Evolutionary conservation across 1,140 invertebrate species (phyloP), one percentile per base, ranked within the genome.

Genomic region (Ctenoplectra terminalis): DNA sequence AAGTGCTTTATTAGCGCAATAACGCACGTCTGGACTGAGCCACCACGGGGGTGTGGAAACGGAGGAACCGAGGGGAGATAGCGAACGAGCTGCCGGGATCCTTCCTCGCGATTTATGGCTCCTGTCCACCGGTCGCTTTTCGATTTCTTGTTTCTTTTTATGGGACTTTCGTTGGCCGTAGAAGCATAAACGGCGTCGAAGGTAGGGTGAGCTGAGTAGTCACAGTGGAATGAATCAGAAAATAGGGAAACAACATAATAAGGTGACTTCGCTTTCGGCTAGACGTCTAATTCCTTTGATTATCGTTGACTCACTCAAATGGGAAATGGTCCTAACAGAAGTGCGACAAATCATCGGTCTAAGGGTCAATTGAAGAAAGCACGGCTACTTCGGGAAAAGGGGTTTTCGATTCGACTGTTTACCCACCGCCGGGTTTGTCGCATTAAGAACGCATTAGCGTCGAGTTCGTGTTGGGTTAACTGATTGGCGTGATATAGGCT

Each of bases 371-470:
- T 71, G 31, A n/a, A 77, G 64, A 46, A 69, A 46, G 9, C 40
- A 6, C 13, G 0, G 29, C 20, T 23, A 29, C 40, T n/a, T 7
- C 43, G 11, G 6, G 63, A 13, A 20, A 43, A 67, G 70, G 40
- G 64, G 73, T 29, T 61, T 69, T 52, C 60, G 60, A 63, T 26
- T 29, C 29, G 29, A 23, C 29, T 74, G 71, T 74, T 74, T 74
- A 58, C 50, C 71, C 60, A 26, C 60, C 13, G 31, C 3, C 56
- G 84, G 90, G 85, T 89, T 88, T 87, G 87, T 90, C 86, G 88
- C 91, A 90, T 92, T 89, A 92, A 90, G 88, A 90, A 91, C 88
- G 87, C 89, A 92, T 92, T 92, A 92, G 87, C 86, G 91, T 92
- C 90, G 88, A 88, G 88, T 89, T 83, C 84, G 83, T 77, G 82